These are phyloP conservation scores for Macaria notata DNA, from an alignment of 2,888 invertebrate genomes.

Conservation along the genomic window DNA sequence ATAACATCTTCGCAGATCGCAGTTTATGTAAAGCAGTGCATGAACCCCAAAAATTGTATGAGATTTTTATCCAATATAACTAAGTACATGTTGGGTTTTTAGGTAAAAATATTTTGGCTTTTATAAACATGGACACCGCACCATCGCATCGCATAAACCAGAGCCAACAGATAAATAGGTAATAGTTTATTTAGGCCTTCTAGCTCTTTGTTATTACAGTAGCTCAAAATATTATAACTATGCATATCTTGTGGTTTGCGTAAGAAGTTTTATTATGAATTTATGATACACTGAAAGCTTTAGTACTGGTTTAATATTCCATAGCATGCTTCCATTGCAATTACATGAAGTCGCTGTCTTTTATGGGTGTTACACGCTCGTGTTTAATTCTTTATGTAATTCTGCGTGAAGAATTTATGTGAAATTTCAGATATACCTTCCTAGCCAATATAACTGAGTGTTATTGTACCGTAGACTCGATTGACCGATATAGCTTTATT, in stretches of 20 bases:
- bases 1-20: slow-evolving; percentile 49
- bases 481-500: slow-evolving; percentile 14
- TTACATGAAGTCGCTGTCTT: slow-evolving; percentile 45
- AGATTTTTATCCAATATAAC: no score
- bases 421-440: slow-evolving; percentile 25
- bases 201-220: no score
- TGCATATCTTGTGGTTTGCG: no score
- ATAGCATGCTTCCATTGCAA: slow-evolving; percentile 35
- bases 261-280: no score
- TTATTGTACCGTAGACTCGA: slow-evolving; percentile 11
- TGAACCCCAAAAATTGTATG: no score
- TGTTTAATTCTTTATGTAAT: slow-evolving; percentile 43
- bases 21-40: slow-evolving; percentile 1
- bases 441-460: background rate
- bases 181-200: no score
- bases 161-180: no score
- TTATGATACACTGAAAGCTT: slow-evolving; percentile 4
- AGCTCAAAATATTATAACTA: no score
- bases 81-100: no score
- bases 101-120: no score
- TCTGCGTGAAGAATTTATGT: slow-evolving; percentile 24
- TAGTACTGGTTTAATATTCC: slow-evolving; percentile 1
- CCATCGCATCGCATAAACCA: no score
- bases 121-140: no score
- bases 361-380: slow-evolving; percentile 49